A percentile compares a stretch with the other conserved stretches of the same genome.
phyloP scores from a whole-genome alignment of 2,888 invertebrate genomes.

The Callyntrura sp. region DNA sequence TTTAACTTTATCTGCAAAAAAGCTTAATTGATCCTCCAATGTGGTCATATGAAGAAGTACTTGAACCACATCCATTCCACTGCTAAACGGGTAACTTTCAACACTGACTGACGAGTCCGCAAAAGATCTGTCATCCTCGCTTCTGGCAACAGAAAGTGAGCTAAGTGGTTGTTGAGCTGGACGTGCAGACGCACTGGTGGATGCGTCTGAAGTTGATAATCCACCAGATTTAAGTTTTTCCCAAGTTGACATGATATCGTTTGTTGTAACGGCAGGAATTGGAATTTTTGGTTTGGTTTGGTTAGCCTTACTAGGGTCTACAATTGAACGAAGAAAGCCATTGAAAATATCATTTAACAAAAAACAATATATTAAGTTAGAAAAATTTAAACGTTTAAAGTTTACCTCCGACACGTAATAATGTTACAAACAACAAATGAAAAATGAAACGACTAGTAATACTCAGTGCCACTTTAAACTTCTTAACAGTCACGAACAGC shows the following conservation, averaged over 20 bases:
- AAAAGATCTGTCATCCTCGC: neutral
- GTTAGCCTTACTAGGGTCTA: neutral
- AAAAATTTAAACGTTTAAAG: no score
- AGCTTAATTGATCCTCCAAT: slow-evolving; percentile 82
- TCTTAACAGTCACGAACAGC: no score
- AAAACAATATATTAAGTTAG: neutral
- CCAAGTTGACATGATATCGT: slow-evolving; percentile 81
- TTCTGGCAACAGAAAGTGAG: neutral
- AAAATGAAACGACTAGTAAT: no score
- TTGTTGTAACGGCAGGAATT: slow-evolving; percentile 75
- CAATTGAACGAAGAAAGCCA: neutral
- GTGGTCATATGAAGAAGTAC: slow-evolving; percentile 80
- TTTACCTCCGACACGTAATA: no score
- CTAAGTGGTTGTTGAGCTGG: neutral
- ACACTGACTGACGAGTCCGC: slow-evolving; percentile 57
- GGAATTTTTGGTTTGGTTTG: slow-evolving; percentile 18
- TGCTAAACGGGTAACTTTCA: slow-evolving; percentile 73
- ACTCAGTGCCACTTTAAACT: no score
- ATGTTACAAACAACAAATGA: no score
- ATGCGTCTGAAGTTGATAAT: neutral
- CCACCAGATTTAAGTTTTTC: slow-evolving; percentile 65
- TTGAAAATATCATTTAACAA: neutral
- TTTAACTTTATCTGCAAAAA: slow-evolving; percentile 80
- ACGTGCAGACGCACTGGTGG: neutral
- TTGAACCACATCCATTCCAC: slow-evolving; percentile 80